phyloP scores from a whole-genome alignment of 2,797 vertebrate genomes.

The Prionace glauca region DNA sequence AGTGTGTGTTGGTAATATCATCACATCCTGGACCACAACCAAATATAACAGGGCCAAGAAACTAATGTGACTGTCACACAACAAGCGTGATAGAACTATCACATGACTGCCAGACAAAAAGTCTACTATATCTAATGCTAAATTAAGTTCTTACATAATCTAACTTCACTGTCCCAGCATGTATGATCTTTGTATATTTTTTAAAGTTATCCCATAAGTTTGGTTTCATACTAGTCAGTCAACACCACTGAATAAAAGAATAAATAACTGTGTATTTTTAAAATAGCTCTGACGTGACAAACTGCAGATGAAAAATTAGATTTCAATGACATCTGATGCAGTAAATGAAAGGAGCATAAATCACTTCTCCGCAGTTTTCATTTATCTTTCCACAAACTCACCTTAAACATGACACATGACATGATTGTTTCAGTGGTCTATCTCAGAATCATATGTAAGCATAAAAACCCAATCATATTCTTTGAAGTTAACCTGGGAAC shows the following conservation, averaged over 20 bases:
- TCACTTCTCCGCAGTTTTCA: not conserved
- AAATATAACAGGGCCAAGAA: not conserved
- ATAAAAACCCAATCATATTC: not conserved
- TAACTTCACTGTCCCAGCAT: not conserved
- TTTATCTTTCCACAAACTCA: not conserved
- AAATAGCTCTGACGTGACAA: not conserved
- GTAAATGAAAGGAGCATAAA: not conserved
- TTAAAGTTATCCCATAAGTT: not conserved
- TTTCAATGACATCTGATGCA: not conserved
- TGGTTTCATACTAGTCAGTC: not conserved
- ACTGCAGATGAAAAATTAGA: not conserved
- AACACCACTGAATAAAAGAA: not conserved
- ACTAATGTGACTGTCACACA: not conserved
- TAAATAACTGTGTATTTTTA: not conserved
- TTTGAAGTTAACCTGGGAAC: not conserved
- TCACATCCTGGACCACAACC: not conserved
- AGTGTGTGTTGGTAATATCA: not conserved
- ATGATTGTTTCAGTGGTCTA: not conserved
- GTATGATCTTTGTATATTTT: not conserved
- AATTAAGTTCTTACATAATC: conserved; percentile 2
- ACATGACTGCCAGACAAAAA: not conserved
- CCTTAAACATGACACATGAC: not conserved
- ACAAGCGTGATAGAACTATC: not conserved
- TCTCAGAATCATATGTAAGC: not conserved
- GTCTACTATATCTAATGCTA: not conserved